Conservation (phyloP, 2,113 vertebrate genomes). For the Hemicordylus capensis region DNA sequence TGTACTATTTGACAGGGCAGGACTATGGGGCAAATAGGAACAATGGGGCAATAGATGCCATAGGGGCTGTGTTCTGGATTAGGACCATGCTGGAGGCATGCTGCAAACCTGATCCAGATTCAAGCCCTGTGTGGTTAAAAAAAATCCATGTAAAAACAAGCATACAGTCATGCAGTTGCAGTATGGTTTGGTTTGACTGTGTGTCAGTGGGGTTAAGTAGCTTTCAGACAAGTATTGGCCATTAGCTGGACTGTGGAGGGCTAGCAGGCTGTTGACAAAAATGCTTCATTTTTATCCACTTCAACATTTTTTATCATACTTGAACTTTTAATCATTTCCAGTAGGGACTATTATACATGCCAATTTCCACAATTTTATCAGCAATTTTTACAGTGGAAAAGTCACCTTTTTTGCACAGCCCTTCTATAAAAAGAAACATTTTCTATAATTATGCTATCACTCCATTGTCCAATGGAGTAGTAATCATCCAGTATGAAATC, state of each 20-base stretch:
- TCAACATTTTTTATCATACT: conserved; percentile 16
- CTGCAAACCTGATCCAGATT: no score
- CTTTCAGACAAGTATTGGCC: accelerated
- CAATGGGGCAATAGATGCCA: no score
- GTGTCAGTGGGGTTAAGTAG: neutral
- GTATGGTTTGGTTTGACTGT: no score
- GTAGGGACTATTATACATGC: neutral
- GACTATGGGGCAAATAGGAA: no score
- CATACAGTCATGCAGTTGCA: no score
- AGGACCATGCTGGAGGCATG: no score
- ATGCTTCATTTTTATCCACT: neutral
- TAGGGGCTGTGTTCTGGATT: no score
- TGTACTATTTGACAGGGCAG: no score
- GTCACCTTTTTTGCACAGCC: conserved; percentile 9
- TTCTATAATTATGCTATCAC: conserved; percentile 49
- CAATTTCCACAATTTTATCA: conserved; percentile 40
- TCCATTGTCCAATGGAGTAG: conserved; percentile 45
- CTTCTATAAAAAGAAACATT: conserved; percentile 48
- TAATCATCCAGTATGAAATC: conserved; percentile 44
- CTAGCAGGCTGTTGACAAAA: neutral
- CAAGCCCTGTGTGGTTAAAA: no score
- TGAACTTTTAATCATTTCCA: conserved; percentile 27
- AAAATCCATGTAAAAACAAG: no score
- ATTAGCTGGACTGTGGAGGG: neutral
- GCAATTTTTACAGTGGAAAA: conserved; percentile 39